Evolutionary conservation across 2,113 vertebrate species (phyloP).

Genomic region (Holacanthus passer): DNA sequence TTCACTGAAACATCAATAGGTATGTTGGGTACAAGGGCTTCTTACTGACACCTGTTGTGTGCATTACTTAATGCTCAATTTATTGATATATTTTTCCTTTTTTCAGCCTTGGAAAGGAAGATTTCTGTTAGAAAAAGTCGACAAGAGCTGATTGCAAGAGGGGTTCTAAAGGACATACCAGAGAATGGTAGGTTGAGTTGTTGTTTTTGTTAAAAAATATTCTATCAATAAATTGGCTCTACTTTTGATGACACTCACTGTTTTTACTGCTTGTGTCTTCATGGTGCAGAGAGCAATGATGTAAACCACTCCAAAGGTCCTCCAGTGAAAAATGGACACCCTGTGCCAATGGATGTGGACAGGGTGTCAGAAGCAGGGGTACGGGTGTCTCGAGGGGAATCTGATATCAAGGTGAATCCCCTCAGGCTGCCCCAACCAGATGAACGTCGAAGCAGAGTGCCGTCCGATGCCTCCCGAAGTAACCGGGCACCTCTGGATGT

Average conservation of each 20-base stretch:
- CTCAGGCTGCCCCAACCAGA: constrained; percentile 80
- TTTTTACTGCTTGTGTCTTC: not conserved
- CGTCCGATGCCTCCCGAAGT: constrained; percentile 73
- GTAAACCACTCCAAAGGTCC: constrained; percentile 80
- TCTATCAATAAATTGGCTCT: not conserved
- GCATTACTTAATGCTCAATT: not conserved
- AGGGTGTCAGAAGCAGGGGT: constrained; percentile 55
- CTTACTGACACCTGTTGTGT: not conserved
- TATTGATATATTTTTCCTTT: constrained; percentile 17
- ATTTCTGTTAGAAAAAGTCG: constrained; percentile 95
- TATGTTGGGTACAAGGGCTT: constrained; percentile 53
- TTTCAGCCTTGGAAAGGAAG: constrained; percentile 93
- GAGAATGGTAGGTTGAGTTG: constrained; percentile 88
- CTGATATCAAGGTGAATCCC: constrained; percentile 72
- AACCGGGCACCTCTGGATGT: constrained; percentile 83
- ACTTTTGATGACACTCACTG: not conserved
- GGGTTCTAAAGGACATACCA: constrained; percentile 91
- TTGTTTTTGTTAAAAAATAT: not conserved
- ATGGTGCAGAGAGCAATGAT: constrained; percentile 84
- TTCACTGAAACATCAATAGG: constrained; percentile 95
- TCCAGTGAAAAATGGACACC: constrained; percentile 91
- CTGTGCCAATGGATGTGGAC: constrained; percentile 73
- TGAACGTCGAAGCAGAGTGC: constrained; percentile 65
- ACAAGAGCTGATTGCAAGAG: constrained; percentile 94
- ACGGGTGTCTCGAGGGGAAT: constrained; percentile 80